Evolutionary conservation across 2,113 vertebrate species (phyloP).

Genomic region (Tachysurus vachellii): DNA sequence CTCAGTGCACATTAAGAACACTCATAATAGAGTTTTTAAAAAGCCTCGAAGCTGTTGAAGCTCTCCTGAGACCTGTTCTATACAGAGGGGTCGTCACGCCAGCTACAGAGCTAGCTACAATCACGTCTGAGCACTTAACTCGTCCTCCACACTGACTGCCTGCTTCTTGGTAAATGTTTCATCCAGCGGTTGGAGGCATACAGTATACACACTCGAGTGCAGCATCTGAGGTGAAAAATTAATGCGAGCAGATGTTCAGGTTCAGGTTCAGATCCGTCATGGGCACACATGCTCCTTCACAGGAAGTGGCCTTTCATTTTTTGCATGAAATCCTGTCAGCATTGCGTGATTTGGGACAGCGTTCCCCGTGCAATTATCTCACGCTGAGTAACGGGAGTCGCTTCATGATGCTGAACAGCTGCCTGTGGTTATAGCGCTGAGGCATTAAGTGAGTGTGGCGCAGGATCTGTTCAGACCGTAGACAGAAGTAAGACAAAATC

Average conservation of each 20-base stretch:
- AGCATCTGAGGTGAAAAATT: slow-evolving; percentile 66
- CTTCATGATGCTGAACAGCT: neutral
- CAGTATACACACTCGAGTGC: slow-evolving; percentile 52
- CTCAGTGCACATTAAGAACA: slow-evolving; percentile 39
- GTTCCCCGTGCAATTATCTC: slow-evolving; percentile 24
- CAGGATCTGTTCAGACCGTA: neutral
- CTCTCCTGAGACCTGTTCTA: slow-evolving; percentile 38
- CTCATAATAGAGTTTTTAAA: slow-evolving; percentile 28
- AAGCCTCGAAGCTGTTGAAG: slow-evolving; percentile 30
- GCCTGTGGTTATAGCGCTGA: slow-evolving; percentile 11
- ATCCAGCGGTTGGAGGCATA: slow-evolving; percentile 59
- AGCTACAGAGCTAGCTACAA: slow-evolving; percentile 29
- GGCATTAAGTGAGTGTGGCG: neutral
- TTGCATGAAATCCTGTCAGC: slow-evolving; percentile 27
- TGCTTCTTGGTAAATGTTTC: slow-evolving; percentile 67
- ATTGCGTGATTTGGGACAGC: neutral
- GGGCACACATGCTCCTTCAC: slow-evolving; percentile 31
- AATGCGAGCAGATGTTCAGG: slow-evolving; percentile 68
- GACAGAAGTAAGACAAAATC: neutral
- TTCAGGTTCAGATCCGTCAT: neutral
- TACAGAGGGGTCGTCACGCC: slow-evolving; percentile 34
- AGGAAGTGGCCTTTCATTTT: slow-evolving; percentile 39
- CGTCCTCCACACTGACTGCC: slow-evolving; percentile 55
- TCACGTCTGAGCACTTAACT: slow-evolving; percentile 43
- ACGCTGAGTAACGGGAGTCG: neutral